phyloP scores from a whole-genome alignment of 1,140 invertebrate species.

The Drosophila baimaii region DNA sequence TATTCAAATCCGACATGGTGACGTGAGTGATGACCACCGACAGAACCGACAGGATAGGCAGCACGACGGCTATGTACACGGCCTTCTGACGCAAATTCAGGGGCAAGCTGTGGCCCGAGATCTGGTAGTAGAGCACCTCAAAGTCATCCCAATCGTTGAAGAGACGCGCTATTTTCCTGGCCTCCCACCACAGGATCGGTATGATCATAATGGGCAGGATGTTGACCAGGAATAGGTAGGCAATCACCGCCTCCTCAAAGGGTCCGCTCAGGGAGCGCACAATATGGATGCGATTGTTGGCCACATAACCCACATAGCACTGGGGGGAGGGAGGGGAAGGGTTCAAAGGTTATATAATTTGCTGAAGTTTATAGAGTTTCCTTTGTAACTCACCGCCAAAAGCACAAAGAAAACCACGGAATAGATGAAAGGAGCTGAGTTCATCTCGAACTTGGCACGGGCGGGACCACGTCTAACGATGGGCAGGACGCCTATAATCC shows the following conservation, averaged over 20 bases:
- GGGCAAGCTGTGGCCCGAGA: constrained; percentile 85
- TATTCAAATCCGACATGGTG: constrained; percentile 87
- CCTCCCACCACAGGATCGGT: constrained; percentile 87
- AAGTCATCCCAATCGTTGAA: constrained; percentile 87
- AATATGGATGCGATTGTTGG: constrained; percentile 86
- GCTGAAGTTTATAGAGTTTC: background rate
- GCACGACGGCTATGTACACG: constrained; percentile 85
- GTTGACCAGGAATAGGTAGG: constrained; percentile 88
- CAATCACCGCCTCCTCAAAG: constrained; percentile 89
- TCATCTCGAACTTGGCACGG: constrained; percentile 84
- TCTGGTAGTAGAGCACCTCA: constrained; percentile 86
- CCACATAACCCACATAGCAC: constrained; percentile 86
- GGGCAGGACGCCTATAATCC: constrained; percentile 87
- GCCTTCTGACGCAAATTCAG: constrained; percentile 85
- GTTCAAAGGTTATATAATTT: background rate
- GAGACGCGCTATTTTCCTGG: constrained; percentile 86
- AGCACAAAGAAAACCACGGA: constrained; percentile 85
- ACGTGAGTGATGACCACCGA: constrained; percentile 88
- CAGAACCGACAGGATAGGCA: constrained; percentile 86
- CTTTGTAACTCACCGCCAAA: constrained; percentile 74
- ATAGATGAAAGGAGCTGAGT: constrained; percentile 86
- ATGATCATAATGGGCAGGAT: constrained; percentile 87
- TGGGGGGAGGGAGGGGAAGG: constrained; percentile 4
- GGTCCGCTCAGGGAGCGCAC: constrained; percentile 86
- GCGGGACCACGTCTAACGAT: constrained; percentile 85